phyloP scores from a whole-genome alignment of 1,140 invertebrate genomes.

The Helicoverpa armigera region DNA sequence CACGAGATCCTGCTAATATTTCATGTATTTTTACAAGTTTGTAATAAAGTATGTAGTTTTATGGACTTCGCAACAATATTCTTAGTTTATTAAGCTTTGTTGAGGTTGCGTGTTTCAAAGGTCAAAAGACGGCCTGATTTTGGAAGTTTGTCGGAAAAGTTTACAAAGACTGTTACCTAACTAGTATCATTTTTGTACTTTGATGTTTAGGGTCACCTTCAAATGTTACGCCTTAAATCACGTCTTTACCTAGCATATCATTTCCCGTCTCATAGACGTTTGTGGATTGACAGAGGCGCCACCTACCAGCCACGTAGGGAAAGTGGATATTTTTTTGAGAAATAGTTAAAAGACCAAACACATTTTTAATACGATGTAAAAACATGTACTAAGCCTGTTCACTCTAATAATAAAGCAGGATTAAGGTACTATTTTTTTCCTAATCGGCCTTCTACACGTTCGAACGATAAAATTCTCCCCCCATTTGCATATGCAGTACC shows the following conservation, averaged over 20 bases:
- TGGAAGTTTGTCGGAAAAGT: neutral
- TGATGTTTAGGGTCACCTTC: neutral
- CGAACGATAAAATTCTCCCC: neutral
- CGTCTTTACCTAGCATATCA: too few species aligned
- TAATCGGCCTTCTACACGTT: too few species aligned
- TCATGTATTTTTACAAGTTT: neutral
- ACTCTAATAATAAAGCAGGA: too few species aligned
- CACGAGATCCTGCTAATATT: neutral
- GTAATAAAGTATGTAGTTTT: constrained; percentile 14
- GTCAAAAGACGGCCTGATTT: neutral
- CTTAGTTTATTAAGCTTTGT: constrained; percentile 1
- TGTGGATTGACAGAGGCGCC: too few species aligned
- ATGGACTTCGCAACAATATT: constrained; percentile 2
- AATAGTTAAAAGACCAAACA: too few species aligned
- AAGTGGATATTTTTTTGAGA: too few species aligned
- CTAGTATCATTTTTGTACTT: neutral
- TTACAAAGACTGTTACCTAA: neutral
- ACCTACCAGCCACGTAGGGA: too few species aligned
- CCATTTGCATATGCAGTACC: constrained; percentile 36
- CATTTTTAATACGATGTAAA: too few species aligned
- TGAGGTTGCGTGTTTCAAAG: neutral
- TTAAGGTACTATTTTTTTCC: too few species aligned
- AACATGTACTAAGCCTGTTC: too few species aligned
- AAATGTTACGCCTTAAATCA: too few species aligned
- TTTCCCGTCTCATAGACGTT: too few species aligned